Evolutionary conservation across 2,113 vertebrate genomes (phyloP).

Genomic region (Naja naja): DNA sequence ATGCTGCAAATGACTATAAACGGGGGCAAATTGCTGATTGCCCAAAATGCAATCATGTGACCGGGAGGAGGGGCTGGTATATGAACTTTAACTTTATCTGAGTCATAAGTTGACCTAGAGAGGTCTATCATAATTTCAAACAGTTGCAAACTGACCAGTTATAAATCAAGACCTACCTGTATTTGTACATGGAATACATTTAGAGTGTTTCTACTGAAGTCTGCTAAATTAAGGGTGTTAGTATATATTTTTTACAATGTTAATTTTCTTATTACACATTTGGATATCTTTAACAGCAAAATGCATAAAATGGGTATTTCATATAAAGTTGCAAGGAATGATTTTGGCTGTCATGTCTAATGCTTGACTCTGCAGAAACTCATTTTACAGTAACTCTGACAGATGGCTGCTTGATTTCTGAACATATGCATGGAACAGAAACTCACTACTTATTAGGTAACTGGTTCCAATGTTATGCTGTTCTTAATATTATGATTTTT

Average conservation of each 20-base stretch:
- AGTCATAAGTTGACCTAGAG: too few species aligned
- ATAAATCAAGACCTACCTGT: too few species aligned
- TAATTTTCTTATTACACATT: neutral
- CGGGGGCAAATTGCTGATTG: too few species aligned
- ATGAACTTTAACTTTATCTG: too few species aligned
- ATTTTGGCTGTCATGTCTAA: neutral
- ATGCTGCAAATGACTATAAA: too few species aligned
- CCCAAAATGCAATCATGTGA: too few species aligned
- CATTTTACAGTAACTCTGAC: neutral
- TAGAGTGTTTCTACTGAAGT: neutral
- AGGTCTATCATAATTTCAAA: too few species aligned
- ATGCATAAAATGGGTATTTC: neutral
- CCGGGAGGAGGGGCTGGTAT: fast-evolving
- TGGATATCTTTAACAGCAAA: neutral
- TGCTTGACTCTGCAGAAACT: neutral
- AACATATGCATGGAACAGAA: neutral
- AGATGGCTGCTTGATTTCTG: neutral
- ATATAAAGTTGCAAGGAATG: neutral
- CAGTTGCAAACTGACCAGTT: too few species aligned
- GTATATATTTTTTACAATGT: neutral
- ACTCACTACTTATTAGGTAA: neutral
- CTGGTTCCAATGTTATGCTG: neutral
- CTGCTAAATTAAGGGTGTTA: neutral
- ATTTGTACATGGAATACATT: neutral
- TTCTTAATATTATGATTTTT: neutral